Percentiles rank a stretch among this genome's conserved stretches.
Evolutionary conservation across 2,113 vertebrate genomes (phyloP).

Genomic region (Oncorhynchus masou): DNA sequence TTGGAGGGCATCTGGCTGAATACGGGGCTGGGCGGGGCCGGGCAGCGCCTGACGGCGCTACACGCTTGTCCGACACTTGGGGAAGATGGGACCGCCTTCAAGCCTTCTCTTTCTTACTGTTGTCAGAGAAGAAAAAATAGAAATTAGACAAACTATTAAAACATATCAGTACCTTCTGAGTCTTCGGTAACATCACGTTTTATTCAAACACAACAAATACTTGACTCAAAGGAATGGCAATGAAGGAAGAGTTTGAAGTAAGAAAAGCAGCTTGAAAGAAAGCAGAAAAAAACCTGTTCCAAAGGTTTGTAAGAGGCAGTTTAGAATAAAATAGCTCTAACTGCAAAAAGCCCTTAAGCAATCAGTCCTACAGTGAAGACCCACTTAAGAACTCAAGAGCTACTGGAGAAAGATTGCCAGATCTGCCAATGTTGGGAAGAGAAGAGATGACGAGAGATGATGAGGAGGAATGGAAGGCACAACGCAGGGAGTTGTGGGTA

Average conservation of each 20-base stretch:
- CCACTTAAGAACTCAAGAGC: background rate
- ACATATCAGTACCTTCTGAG: background rate
- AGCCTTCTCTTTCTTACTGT: slow-evolving; percentile 96
- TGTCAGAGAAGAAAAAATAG: background rate
- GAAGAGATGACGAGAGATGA: background rate
- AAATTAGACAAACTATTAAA: background rate
- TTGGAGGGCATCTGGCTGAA: slow-evolving; percentile 23
- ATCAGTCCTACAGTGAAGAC: background rate
- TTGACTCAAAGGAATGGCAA: too few relatives aligned
- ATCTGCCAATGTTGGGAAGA: background rate
- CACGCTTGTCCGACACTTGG: slow-evolving; percentile 92
- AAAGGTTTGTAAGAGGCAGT: background rate
- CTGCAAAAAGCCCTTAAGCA: background rate
- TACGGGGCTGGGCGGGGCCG: slow-evolving; percentile 39
- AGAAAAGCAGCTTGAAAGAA: background rate
- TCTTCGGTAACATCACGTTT: background rate
- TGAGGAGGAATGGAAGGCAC: slow-evolving; percentile 20
- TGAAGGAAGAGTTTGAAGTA: background rate
- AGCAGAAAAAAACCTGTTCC: slow-evolving; percentile 11
- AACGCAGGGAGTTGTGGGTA: slow-evolving; percentile 12
- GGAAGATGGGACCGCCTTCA: slow-evolving; percentile 92
- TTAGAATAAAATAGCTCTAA: slow-evolving; percentile 3
- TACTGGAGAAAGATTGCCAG: background rate
- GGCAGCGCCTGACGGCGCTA: slow-evolving; percentile 61
- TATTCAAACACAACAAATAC: background rate